Base-by-base conservation (phyloP, 2,888 invertebrate genomes). In the Lasioglossum calceatum region DNA sequence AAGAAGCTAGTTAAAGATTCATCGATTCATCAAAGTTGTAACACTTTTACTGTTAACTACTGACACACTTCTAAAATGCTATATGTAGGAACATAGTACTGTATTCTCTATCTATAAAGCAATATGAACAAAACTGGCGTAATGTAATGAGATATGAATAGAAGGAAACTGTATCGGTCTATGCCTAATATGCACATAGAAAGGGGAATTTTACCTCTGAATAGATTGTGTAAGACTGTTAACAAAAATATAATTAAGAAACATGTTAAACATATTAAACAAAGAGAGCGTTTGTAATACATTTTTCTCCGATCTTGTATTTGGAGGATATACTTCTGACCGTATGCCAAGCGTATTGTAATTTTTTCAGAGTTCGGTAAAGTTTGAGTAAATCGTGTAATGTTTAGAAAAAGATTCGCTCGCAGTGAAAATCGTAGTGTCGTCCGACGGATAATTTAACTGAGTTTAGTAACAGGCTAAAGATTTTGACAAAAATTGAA, bases 151-250 rank as follows among this genome's bases (percentile, higher is more conserved):
- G 47, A 80, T 14, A 81, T 23, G 39, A 80, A n/a, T 81, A 80
- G 79, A 83, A 82, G 79, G 50, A 84, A 81, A 77, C 75, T 77
- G 81, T 77, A 64, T 73, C 44, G 74, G 79, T 84, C 89, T 91
- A 91, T 81, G 76, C 90, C 91, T 91, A 91, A 81, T 76, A 81
- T 91, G 91, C 85, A 89, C 91, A 83, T 89, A 89, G 79, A 79
- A 84, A 86, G 78, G 78, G 86, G 90, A 88, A 84, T 87, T 92
- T 94, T 94, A 94, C 94, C 94, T 94, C 93, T 92, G 91, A 93
- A 93, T 89, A 94, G 92, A 93, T 93, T 94, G 92, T 94, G 93
- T 90, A 94, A 93, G 91, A 93, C 93, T 94, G 94, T 91, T 89
- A 92, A 93, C 92, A 91, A 92, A 93, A 84, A 82, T 75, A 82